These are phyloP conservation scores for Lucilia cuprina DNA, from an alignment of 1,140 invertebrate genomes.

Conservation along the genomic window DNA sequence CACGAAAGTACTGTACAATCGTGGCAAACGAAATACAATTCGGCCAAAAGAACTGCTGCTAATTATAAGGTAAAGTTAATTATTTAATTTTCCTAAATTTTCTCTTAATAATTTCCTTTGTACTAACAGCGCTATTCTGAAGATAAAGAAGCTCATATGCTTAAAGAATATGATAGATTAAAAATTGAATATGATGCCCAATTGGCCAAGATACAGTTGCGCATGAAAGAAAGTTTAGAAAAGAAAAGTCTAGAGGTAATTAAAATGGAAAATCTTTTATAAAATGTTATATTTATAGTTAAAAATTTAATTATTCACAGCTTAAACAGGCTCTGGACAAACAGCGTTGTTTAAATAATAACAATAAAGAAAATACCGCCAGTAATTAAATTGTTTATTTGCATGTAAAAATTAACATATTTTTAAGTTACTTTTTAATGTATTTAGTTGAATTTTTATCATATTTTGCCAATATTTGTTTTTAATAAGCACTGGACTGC, in stretches of 20 bases:
- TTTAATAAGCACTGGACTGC: neutral
- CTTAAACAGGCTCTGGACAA: constrained; percentile 13
- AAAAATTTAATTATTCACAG: too few relatives aligned
- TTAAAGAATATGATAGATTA: constrained; percentile 55
- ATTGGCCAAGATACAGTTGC: constrained; percentile 50
- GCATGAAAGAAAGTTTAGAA: constrained; percentile 49
- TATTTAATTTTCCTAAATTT: neutral
- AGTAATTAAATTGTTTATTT: neutral
- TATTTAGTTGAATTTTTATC: neutral
- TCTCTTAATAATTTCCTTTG: neutral
- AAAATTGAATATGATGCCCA: constrained; percentile 56
- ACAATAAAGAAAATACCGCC: constrained; percentile 17
- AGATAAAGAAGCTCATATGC: constrained; percentile 59
- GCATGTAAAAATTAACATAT: neutral
- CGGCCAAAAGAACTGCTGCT: constrained; percentile 66
- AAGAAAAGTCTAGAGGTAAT: constrained; percentile 44
- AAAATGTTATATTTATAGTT: too few relatives aligned
- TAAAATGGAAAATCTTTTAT: neutral
- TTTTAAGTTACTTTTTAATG: neutral
- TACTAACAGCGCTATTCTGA: constrained; percentile 48
- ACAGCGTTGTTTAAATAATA: constrained; percentile 10
- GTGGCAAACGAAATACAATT: constrained; percentile 66
- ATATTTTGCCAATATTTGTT: neutral
- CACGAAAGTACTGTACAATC: constrained; percentile 55
- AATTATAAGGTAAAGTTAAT: constrained; percentile 67